These are phyloP conservation scores for Pseudochromis fuscus DNA, from an alignment of 2,797 vertebrate genomes.

Conservation along the genomic window DNA sequence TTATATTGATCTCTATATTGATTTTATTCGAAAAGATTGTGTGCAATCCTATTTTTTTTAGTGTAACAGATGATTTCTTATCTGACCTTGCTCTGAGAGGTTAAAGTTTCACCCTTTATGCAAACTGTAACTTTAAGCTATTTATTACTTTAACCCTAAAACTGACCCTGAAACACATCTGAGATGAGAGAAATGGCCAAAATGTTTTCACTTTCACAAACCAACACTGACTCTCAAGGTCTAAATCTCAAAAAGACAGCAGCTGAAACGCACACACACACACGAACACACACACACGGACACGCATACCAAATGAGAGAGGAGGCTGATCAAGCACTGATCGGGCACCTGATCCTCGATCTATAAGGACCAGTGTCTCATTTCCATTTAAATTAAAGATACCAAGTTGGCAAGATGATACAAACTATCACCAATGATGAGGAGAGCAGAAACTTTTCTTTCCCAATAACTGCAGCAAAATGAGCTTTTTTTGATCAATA, in stretches of 20 bases:
- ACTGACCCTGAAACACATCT: background rate
- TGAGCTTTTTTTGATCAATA: slow-evolving; percentile 63
- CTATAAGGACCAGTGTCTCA: slow-evolving; percentile 72
- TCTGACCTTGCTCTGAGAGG: background rate
- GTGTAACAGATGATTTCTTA: background rate
- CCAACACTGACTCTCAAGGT: background rate
- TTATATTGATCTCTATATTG: slow-evolving; percentile 4
- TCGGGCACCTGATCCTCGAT: slow-evolving; percentile 67
- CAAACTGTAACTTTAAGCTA: background rate
- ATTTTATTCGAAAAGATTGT: background rate
- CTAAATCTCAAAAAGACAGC: background rate
- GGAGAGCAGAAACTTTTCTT: slow-evolving; percentile 44
- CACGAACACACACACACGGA: slow-evolving; percentile 18
- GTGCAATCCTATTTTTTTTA: background rate
- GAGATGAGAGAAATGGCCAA: background rate
- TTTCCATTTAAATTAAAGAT: slow-evolving; percentile 82
- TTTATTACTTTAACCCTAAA: background rate
- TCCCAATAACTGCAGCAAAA: slow-evolving; percentile 45
- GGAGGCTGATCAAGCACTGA: slow-evolving; percentile 59
- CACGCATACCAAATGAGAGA: slow-evolving; percentile 7
- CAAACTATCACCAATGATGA: slow-evolving; percentile 44
- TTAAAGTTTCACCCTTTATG: background rate
- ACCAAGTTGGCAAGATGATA: slow-evolving; percentile 52
- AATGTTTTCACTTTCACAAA: slow-evolving; percentile 3
- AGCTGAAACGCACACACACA: slow-evolving; percentile 10